phyloP scores from a whole-genome alignment of 1,140 invertebrate species.

The Drosophila mojavensis region DNA sequence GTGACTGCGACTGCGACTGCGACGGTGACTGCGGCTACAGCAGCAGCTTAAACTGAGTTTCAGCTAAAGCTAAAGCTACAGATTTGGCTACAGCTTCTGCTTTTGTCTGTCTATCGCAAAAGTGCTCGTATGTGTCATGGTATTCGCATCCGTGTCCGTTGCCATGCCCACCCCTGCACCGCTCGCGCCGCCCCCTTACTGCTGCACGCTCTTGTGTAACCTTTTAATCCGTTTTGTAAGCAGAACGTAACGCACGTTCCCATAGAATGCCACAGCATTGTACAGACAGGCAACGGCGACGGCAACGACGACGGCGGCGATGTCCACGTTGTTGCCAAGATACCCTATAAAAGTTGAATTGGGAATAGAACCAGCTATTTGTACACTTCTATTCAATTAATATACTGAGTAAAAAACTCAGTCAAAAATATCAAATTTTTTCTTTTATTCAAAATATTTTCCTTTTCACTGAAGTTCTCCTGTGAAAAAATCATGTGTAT shows the following conservation, averaged over 20 bases:
- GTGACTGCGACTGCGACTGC: conserved; percentile 32
- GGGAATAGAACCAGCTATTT: too few species aligned
- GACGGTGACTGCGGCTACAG: conserved; percentile 49
- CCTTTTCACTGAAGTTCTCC: too few species aligned
- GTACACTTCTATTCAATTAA: too few species aligned
- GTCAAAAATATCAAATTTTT: too few species aligned
- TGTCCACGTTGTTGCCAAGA: not conserved
- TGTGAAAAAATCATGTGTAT: too few species aligned
- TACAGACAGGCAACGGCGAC: not conserved
- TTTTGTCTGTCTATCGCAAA: conserved; percentile 25
- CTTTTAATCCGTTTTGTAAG: conserved; percentile 84
- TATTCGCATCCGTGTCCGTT: conserved; percentile 50
- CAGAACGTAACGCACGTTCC: conserved; percentile 80
- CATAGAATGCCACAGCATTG: conserved; percentile 54
- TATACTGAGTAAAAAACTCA: too few species aligned
- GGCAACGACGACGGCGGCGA: not conserved
- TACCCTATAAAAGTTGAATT: conserved; percentile 12
- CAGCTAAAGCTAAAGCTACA: not conserved
- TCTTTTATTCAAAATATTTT: too few species aligned
- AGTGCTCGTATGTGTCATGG: conserved; percentile 31
- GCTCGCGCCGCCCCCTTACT: conserved; percentile 19
- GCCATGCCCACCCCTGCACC: conserved; percentile 10
- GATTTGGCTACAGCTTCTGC: conserved; percentile 8
- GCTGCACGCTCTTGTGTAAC: conserved; percentile 78
- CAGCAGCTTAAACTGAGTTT: conserved; percentile 9